Base-by-base conservation (phyloP, 2,888 invertebrate genomes). In the Sipha maydis region DNA sequence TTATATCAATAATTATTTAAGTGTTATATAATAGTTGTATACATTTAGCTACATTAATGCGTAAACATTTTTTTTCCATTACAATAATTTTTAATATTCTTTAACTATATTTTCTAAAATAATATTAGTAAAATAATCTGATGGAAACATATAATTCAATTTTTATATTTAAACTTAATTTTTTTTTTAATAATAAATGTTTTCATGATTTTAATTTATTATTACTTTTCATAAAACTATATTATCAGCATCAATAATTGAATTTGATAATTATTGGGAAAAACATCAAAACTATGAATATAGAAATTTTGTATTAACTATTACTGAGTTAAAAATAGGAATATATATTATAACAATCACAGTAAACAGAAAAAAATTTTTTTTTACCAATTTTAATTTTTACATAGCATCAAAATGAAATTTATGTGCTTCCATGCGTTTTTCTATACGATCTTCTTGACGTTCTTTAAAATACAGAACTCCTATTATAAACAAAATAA, bases 391-490 rank as follows among this genome's bases (percentile, higher is more conserved):
- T 21, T 80, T 73, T 1, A 82, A 88, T 25, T 56, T 75, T 92
- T 93, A 97, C 96, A 96, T 96, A 90, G 96, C 96, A 93, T 96
- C 96, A 92, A 96, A 97, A 92, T 96, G 96, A 92, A 97, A 96
- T 91, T 95, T 93, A 92, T 96, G 96, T 25, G 96, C 95, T 92
- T 96, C 96, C 90, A 96, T 95, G 83, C 96, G 92, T 90, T 94
- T 95, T 91, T 97, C 97, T 90, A 95, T 94, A 91, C 95, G 95
- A 91, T 97, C 97, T 91, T 96, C 96, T 90, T 95, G 94, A 90
- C 95, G 94, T 92, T 99, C 99, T 91, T 97, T 97, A 94, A 97
- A 97, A 92, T 98, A 97, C 75, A 99, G 93, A 82, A 95, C 95
- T 56, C 95, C 94, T 89, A 98, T 97, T 91, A 98, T 96, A n/a